Evolutionary conservation across 2,888 invertebrate genomes (phyloP), one percentile per base, ranked within the genome.

Genomic region (Clepsis dumicolana): DNA sequence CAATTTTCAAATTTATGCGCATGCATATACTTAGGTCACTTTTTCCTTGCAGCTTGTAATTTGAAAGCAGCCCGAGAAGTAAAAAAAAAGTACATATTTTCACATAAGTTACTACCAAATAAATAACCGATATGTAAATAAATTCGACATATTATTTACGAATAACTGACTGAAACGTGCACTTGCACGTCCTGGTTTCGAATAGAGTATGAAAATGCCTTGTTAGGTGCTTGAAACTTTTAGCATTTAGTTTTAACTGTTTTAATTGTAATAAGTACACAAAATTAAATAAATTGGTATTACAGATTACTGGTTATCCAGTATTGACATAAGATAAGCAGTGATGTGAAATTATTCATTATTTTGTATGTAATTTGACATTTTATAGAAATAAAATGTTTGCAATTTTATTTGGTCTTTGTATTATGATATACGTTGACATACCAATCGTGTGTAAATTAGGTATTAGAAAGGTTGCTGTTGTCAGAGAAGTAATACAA

Each of bases 371-470:
- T 25, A 68, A 68, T 68, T 53, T 44, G 25, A 64, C 35, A 68
- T 53, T 67, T 63, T 68, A 32, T 53, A 62, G 50, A 3, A 68
- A 59, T 68, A 68, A 68, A 68, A 68, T 67, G 63, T 52, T 64
- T 68, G 63, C 56, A 25, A 64, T 68, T 68, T 68, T 68, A 53
- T 18, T n/a, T 24, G 18, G 35, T 18, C 4, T 21, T 38, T 68
- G 3, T 67, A 32, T 52, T 35, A n/a, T n/a, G 1, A 2, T 18
- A n/a, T 4, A 41, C 41, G 4, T n/a, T 5, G n/a, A 41, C 3
- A n/a, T 2, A 38, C 1, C n/a, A 38, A 38, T n/a, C 3, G 1
- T 0, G 38, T 38, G 5, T 1, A n/a, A n/a, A 38, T 38, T 38
- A n/a, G n/a, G n/a, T 14, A n/a, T 38, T n/a, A n/a, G n/a, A 38